phyloP scores from a whole-genome alignment of 2,797 vertebrate species.

The Crax fasciolata region DNA sequence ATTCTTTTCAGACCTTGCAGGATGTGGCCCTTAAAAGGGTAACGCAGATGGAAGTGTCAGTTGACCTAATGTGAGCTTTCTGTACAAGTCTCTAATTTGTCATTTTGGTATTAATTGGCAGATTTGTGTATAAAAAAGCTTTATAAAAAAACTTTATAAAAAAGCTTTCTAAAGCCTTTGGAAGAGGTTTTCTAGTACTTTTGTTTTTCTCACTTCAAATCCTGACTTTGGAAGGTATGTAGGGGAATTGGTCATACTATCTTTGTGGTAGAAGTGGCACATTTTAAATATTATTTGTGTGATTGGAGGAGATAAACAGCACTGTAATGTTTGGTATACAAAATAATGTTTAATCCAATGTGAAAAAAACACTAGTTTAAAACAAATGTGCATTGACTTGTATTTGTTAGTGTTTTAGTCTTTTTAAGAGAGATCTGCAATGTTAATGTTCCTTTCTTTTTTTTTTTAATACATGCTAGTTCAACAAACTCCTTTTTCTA shows the following conservation, averaged over 20 bases:
- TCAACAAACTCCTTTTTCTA: constrained; percentile 81
- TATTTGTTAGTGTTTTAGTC: constrained; percentile 87
- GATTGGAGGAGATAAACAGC: constrained; percentile 83
- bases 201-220: constrained; percentile 57
- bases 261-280: constrained; percentile 74
- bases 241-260: constrained; percentile 55
- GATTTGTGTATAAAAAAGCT: constrained; percentile 25
- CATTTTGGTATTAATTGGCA: constrained; percentile 70
- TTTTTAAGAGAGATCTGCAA: constrained; percentile 83
- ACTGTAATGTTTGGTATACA: constrained; percentile 84
- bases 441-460: constrained; percentile 84
- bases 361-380: constrained; percentile 85
- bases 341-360: constrained; percentile 84
- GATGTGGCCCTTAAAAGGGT: not conserved
- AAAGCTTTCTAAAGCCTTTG: constrained; percentile 39
- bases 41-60: constrained; percentile 19
- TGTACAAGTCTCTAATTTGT: constrained; percentile 65
- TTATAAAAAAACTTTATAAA: too few species aligned
- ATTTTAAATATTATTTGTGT: constrained; percentile 60
- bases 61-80: constrained; percentile 49
- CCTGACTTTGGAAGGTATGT: constrained; percentile 46
- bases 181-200: constrained; percentile 32
- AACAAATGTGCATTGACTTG: constrained; percentile 84
- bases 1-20: constrained; percentile 7
- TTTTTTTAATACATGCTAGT: constrained; percentile 81